Evolutionary conservation across 2,888 invertebrate genomes (phyloP), one percentile per base, ranked within the genome.

Genomic region (Lissonota sp.): DNA sequence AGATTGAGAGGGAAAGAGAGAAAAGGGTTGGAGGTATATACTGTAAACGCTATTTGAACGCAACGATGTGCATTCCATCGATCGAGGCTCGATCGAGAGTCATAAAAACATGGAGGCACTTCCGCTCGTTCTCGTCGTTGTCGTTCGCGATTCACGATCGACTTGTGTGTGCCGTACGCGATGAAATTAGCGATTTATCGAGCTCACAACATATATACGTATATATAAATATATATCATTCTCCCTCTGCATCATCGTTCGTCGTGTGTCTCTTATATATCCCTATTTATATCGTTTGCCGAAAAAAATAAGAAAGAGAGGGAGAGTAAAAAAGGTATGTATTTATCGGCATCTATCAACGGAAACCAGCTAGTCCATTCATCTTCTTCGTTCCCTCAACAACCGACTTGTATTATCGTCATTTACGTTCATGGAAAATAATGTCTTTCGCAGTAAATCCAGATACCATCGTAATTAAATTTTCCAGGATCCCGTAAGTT

Each of bases 81-180:
- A 74, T 78, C 77, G 81, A 66, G 49, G 55, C 64, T 51, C 74
- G 81, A 74, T 81, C 70, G 72, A 46, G 26, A 26, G 46, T 46
- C 69, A 74, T 58, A 81, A 81, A 81, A 81, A 81, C 81, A 81
- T 73, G 74, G 81, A 78, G 81, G 40, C 70, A 81, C 81, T 81
- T 81, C 81, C 81, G 81, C 14, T 81, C 69, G 53, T 73, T 62
- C 72, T 72, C 67, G 62, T 46, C 64, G 67, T 71, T 60, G 66
- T n/a, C 42, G 26, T 14, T 44, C 14, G 8, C 26, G 55, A 81
- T 78, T 70, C 81, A 60, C n/a, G 74, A 78, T 81, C 77, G 74
- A 81, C 81, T 77, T 78, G 74, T 71, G 72, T 63, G 60, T 64
- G 67, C 72, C 58, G 80, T 80, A 81, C 81, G 81, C 81, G 81